Evolutionary conservation across 2,113 vertebrate species (phyloP).

Genomic region (Urocynchramus pylzowi): DNA sequence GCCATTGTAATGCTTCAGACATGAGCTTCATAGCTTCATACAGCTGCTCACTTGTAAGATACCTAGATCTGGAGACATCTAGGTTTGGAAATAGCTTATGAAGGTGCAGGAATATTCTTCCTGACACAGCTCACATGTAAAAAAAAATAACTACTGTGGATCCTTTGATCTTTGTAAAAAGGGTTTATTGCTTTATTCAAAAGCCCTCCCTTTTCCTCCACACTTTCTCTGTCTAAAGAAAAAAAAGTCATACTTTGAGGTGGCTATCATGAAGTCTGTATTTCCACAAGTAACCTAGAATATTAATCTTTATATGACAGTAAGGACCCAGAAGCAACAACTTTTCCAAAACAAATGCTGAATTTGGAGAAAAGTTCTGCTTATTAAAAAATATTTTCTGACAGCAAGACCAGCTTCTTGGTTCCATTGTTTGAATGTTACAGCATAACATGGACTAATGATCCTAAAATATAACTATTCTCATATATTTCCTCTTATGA

Average conservation of each 20-base stretch:
- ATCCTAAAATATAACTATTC: background rate
- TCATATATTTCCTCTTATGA: background rate
- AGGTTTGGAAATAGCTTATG: background rate
- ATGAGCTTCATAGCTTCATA: background rate
- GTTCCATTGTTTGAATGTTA: background rate
- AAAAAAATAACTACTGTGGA: background rate
- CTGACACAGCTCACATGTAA: background rate
- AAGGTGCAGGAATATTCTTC: background rate
- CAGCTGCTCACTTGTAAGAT: background rate
- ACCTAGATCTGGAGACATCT: background rate
- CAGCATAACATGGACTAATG: background rate
- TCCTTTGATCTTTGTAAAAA: background rate
- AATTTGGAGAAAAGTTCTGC: background rate
- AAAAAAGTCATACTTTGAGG: background rate
- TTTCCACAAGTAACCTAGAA: background rate
- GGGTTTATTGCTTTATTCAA: background rate
- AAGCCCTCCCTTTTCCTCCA: background rate
- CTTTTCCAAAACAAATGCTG: background rate
- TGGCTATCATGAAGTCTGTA: background rate
- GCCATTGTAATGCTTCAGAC: background rate
- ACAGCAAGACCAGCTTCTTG: background rate
- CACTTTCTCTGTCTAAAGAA: background rate
- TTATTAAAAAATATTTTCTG: background rate
- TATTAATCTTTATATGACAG: background rate
- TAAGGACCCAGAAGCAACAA: background rate